Evolutionary conservation across 2,797 vertebrate genomes (phyloP).

Genomic region (Petrocephalus schoutedeni): DNA sequence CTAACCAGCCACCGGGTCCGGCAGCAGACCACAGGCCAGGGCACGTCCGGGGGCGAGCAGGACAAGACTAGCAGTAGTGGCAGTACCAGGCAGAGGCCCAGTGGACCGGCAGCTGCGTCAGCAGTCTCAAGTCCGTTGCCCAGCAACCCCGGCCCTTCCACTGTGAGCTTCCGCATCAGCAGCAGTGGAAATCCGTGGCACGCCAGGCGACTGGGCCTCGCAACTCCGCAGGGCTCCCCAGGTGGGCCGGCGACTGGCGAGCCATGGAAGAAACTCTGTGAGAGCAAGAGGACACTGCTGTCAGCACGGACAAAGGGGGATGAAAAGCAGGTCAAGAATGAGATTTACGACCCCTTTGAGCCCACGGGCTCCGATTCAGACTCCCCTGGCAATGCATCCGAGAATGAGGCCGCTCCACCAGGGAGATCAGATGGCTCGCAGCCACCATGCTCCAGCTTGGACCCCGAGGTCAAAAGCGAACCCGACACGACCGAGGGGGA

Average conservation of each 20-base stretch:
- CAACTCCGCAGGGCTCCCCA: conserved; percentile 55
- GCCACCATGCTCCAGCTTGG: not conserved
- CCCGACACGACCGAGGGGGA: not conserved
- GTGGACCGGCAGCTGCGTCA: conserved; percentile 35
- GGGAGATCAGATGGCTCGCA: not conserved
- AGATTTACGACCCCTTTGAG: conserved; percentile 91
- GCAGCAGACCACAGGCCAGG: conserved; percentile 56
- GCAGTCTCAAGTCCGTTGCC: conserved; percentile 44
- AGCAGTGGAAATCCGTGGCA: conserved; percentile 78
- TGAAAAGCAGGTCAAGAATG: conserved; percentile 66
- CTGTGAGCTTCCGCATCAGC: conserved; percentile 86
- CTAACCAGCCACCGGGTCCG: conserved; percentile 74
- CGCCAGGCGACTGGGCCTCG: conserved; percentile 57
- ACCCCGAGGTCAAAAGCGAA: conserved; percentile 33
- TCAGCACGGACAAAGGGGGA: conserved; percentile 46
- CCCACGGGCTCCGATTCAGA: conserved; percentile 86
- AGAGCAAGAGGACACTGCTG: conserved; percentile 55
- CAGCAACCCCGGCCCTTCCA: conserved; percentile 51
- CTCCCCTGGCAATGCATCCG: conserved; percentile 58
- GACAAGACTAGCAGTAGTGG: conserved; percentile 43
- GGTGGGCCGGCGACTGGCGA: conserved; percentile 62
- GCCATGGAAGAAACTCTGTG: conserved; percentile 53
- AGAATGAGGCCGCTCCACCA: conserved; percentile 23
- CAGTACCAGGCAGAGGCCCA: conserved; percentile 42
- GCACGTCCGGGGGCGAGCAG: conserved; percentile 37